A percentile compares a stretch with the other conserved stretches of the same genome.
These are phyloP conservation scores for Choreutis nemorana DNA, from an alignment of 2,888 invertebrate species.

Conservation along the genomic window DNA sequence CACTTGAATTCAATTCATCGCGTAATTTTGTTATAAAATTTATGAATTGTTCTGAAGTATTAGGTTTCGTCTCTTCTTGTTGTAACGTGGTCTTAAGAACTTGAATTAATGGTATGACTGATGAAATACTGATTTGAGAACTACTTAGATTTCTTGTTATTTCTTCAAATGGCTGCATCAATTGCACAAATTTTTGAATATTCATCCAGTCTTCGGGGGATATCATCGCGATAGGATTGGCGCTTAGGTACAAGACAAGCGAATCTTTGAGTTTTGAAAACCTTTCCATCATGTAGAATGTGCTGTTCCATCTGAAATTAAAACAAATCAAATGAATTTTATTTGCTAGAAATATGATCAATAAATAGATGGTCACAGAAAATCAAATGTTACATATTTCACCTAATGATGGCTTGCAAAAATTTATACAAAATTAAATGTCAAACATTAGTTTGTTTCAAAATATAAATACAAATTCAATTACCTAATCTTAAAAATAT, in stretches of 20 bases:
- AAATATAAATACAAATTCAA: conserved; percentile 7
- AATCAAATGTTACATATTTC: conserved; percentile 3
- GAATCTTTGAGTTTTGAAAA: conserved; percentile 11
- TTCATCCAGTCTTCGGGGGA: conserved; percentile 12
- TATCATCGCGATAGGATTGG: conserved; percentile 10
- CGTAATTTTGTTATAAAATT: conserved; percentile 12
- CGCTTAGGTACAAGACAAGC: conserved; percentile 10
- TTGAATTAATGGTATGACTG: conserved; percentile 10
- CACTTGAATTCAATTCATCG: no score
- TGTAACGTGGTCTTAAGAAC: conserved; percentile 11
- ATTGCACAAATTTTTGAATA: conserved; percentile 8
- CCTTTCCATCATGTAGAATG: conserved; percentile 11
- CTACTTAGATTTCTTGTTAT: conserved; percentile 9
- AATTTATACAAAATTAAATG: conserved; percentile 7
- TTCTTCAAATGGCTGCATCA: conserved; percentile 11
- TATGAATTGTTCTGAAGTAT: conserved; percentile 11
- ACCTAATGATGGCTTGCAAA: conserved; percentile 5
- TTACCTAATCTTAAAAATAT: conserved; percentile 6
- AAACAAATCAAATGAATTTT: no score
- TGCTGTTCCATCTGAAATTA: conserved; percentile 11
- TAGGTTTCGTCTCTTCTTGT: conserved; percentile 10
- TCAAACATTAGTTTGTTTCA: no score
- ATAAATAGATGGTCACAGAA: no score
- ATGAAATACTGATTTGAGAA: conserved; percentile 9
- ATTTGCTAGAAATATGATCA: conserved; percentile 7